Conservation (phyloP, 2,797 vertebrate species). For the Kryptolebias ocellatus region DNA sequence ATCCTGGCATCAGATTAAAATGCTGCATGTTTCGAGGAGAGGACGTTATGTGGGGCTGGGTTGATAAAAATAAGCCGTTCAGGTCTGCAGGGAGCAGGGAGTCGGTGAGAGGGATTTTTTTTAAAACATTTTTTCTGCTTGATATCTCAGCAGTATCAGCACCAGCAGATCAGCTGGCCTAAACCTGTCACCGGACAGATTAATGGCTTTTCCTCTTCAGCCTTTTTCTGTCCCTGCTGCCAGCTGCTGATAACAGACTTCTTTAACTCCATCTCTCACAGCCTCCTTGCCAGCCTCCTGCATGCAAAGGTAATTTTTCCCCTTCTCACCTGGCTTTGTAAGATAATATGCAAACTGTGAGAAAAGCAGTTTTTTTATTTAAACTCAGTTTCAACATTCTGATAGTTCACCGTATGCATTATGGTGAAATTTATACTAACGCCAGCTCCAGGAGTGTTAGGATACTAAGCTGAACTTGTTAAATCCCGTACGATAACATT, state of each 20-base stretch:
- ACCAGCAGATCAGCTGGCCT: constrained; percentile 67
- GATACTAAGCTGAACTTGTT: background rate
- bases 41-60: constrained; percentile 35
- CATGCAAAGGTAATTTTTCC: constrained; percentile 22
- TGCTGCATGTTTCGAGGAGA: constrained; percentile 22
- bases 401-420: background rate
- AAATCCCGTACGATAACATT: background rate
- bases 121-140: constrained; percentile 57
- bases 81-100: constrained; percentile 37
- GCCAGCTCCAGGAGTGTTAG: too few species aligned
- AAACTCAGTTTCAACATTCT: too few species aligned
- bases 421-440: background rate
- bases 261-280: constrained; percentile 19
- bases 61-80: constrained; percentile 53
- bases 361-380: background rate
- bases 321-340: constrained; percentile 10
- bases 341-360: constrained; percentile 3
- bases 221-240: constrained; percentile 52
- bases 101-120: constrained; percentile 18
- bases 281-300: constrained; percentile 19
- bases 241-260: constrained; percentile 67
- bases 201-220: constrained; percentile 58
- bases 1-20: constrained; percentile 23
- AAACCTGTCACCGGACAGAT: constrained; percentile 75
- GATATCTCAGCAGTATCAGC: constrained; percentile 58